Conservation (phyloP, 2,113 vertebrate species). For the Heliornis fulica region DNA sequence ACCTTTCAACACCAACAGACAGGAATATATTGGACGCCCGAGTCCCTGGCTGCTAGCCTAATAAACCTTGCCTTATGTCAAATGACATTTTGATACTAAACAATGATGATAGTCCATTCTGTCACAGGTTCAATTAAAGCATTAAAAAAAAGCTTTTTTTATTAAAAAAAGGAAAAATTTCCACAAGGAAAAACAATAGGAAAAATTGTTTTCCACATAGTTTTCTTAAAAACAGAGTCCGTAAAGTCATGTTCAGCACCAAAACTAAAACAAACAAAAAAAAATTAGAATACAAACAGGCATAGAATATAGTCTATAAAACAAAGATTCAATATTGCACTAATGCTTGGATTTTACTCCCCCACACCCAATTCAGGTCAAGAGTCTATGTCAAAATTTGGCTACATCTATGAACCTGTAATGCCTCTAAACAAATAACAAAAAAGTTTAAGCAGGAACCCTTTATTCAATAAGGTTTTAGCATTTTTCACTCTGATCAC, state of each 20-base stretch:
- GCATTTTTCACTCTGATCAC: slow-evolving; percentile 42
- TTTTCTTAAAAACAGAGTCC: slow-evolving; percentile 86
- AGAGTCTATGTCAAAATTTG: slow-evolving; percentile 85
- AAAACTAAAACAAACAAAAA: slow-evolving; percentile 45
- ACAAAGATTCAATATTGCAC: slow-evolving; percentile 92
- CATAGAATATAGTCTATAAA: slow-evolving; percentile 83
- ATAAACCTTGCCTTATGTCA: not conserved
- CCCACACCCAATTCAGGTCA: slow-evolving; percentile 75
- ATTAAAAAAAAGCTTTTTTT: no score
- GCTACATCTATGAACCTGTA: slow-evolving; percentile 74
- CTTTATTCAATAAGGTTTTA: slow-evolving; percentile 60
- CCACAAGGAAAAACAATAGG: slow-evolving; percentile 89
- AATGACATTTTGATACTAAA: not conserved
- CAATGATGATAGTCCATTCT: not conserved
- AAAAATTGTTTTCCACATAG: slow-evolving; percentile 86
- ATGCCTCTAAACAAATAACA: slow-evolving; percentile 63
- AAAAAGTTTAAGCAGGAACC: slow-evolving; percentile 55
- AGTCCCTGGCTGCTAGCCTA: not conserved
- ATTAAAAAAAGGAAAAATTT: no score
- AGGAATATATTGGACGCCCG: not conserved
- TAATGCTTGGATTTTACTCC: slow-evolving; percentile 84
- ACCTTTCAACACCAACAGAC: not conserved
- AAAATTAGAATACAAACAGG: slow-evolving; percentile 69
- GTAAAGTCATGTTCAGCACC: slow-evolving; percentile 84
- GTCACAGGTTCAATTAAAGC: not conserved